phyloP scores from a whole-genome alignment of 2,888 invertebrate species.

The Lampropteryx suffumata region DNA sequence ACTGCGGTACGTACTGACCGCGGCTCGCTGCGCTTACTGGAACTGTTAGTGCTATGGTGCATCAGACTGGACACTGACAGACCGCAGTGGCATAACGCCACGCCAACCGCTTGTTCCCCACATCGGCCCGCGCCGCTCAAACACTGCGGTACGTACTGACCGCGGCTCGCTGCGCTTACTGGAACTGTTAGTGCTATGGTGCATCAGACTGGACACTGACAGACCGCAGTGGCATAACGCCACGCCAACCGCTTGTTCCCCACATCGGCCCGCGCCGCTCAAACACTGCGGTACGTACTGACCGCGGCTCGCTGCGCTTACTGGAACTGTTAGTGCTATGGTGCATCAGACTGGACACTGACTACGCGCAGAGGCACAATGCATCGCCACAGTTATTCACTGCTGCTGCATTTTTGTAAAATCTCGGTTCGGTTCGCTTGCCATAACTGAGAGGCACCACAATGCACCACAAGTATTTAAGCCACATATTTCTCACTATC shows the following conservation, averaged over 20 bases:
- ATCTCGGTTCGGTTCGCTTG: neutral
- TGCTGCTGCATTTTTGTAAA: too few relatives aligned
- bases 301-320: neutral
- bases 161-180: neutral
- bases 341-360: conserved; percentile 88
- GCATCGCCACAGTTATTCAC: conserved; percentile 86
- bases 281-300: conserved; percentile 75
- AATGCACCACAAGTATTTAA: too few relatives aligned
- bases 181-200: too few relatives aligned
- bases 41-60: conserved; percentile 70
- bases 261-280: conserved; percentile 78
- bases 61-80: conserved; percentile 87
- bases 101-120: conserved; percentile 85
- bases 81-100: conserved; percentile 92
- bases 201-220: neutral
- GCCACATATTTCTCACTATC: too few relatives aligned
- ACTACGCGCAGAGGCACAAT: conserved; percentile 91
- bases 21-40: neutral
- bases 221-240: neutral
- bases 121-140: conserved; percentile 79
- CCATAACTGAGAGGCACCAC: too few relatives aligned
- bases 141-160: conserved; percentile 65
- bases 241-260: conserved; percentile 50
- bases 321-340: neutral
- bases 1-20: conserved; percentile 57